These are phyloP conservation scores for Lepidocyrtoides sp. DNA, from an alignment of 2,888 invertebrate genomes.

Conservation along the genomic window DNA sequence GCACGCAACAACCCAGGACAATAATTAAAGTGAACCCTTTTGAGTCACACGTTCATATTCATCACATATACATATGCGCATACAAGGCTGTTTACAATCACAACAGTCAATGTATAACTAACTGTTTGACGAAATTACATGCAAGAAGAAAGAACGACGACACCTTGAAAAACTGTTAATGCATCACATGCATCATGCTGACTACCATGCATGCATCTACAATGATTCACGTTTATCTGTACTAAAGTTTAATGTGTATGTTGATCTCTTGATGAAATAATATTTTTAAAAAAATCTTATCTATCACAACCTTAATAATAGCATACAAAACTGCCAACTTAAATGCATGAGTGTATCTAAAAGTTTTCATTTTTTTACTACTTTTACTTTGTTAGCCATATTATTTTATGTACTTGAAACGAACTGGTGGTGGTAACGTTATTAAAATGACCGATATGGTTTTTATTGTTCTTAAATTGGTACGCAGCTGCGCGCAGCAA, in stretches of 20 bases:
- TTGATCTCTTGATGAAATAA: slow-evolving; percentile 3
- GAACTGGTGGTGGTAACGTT: slow-evolving; percentile 18
- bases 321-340: neutral
- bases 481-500: neutral
- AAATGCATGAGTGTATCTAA: neutral
- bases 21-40: slow-evolving; percentile 53
- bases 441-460: neutral
- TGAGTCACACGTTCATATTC: slow-evolving; percentile 39
- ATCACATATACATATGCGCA: neutral
- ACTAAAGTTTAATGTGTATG: neutral
- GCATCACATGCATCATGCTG: slow-evolving; percentile 27
- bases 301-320: neutral
- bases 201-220: neutral
- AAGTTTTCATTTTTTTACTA: neutral
- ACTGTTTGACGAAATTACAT: neutral
- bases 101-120: neutral
- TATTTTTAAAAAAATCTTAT: neutral
- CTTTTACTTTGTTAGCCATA: neutral
- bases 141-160: slow-evolving; percentile 16
- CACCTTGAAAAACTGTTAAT: slow-evolving; percentile 62
- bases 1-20: slow-evolving; percentile 57
- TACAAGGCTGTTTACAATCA: slow-evolving; percentile 21
- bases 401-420: neutral
- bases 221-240: neutral
- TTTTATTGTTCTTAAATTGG: neutral